These are phyloP conservation scores for Lochmaea capreae DNA, from an alignment of 2,888 invertebrate genomes.

Conservation along the genomic window DNA sequence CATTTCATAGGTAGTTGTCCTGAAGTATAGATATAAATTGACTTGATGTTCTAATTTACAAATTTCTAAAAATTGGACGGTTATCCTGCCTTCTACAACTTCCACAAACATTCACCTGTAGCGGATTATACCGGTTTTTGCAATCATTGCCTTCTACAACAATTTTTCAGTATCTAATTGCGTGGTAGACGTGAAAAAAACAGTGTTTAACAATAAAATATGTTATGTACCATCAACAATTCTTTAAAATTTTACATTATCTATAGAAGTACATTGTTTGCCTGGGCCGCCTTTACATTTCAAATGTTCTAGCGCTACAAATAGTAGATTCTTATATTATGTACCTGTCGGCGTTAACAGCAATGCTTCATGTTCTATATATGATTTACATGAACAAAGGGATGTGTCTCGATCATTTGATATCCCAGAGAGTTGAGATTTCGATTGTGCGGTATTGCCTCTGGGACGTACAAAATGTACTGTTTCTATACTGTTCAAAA, in stretches of 20 bases:
- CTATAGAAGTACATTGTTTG: not conserved
- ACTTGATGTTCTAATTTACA: no score
- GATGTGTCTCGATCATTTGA: not conserved
- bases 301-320: not conserved
- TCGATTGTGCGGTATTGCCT: not conserved
- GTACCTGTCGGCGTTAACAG: not conserved
- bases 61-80: no score
- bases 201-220: no score
- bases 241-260: not conserved
- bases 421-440: not conserved
- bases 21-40: no score
- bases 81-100: no score
- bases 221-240: no score
- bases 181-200: no score
- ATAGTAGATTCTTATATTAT: not conserved
- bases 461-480: not conserved
- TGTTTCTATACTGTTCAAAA: not conserved
- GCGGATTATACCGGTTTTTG: no score
- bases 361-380: not conserved
- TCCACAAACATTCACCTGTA: no score
- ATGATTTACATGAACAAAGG: not conserved
- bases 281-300: not conserved
- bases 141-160: no score
- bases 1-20: slow-evolving; percentile 31
- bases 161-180: no score